These are phyloP conservation scores for Fragum whitleyi DNA, from an alignment of 2,888 invertebrate genomes.

Conservation along the genomic window DNA sequence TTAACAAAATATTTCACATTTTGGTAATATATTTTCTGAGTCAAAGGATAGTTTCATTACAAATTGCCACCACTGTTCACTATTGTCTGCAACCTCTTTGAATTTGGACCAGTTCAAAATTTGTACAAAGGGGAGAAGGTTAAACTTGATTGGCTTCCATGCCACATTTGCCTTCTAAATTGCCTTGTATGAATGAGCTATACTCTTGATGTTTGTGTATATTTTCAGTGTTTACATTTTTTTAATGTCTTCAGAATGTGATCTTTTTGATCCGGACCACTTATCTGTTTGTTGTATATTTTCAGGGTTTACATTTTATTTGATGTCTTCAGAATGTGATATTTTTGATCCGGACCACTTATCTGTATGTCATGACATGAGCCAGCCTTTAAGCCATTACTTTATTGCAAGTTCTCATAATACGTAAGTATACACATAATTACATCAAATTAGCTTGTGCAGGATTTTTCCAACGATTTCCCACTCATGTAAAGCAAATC, in stretches of 20 bases:
- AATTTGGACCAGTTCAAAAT: neutral
- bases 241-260: conserved; percentile 86
- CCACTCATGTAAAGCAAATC: no score
- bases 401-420: conserved; percentile 87
- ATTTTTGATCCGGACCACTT: conserved; percentile 86
- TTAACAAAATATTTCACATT: no score
- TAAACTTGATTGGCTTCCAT: no score
- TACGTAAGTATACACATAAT: conserved; percentile 83
- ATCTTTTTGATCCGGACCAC: conserved; percentile 86
- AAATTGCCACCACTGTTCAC: no score
- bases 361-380: conserved; percentile 87
- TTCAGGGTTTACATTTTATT: conserved; percentile 83
- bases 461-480: no score
- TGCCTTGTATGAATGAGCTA: no score
- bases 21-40: no score
- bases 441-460: no score
- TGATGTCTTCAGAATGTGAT: conserved; percentile 86
- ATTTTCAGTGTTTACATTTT: conserved; percentile 83
- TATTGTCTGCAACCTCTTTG: neutral
- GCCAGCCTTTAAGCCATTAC: conserved; percentile 86
- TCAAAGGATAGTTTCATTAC: no score
- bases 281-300: conserved; percentile 81
- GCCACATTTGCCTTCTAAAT: no score
- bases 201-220: neutral
- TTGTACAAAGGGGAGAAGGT: neutral